phyloP scores from a whole-genome alignment of 2,113 vertebrate species.

The Saimiri boliviensis region DNA sequence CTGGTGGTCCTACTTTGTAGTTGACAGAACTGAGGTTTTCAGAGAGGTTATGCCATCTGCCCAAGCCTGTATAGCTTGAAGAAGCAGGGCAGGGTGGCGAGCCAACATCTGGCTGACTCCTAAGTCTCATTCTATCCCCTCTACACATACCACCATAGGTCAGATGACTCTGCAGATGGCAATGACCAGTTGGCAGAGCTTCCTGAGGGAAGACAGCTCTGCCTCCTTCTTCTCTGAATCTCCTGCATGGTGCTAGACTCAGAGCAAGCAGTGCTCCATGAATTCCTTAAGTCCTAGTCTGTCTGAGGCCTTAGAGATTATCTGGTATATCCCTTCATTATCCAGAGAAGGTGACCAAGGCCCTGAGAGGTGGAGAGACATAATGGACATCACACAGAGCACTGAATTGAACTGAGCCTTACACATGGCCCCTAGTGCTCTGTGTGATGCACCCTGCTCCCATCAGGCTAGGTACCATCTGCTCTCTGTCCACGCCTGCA shows the following conservation, averaged over 20 bases:
- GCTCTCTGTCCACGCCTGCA: not conserved
- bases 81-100: not conserved
- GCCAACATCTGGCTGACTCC: not conserved
- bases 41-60: not conserved
- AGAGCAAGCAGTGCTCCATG: not conserved
- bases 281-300: not conserved
- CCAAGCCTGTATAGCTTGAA: not conserved
- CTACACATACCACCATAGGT: too few relatives aligned
- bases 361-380: not conserved
- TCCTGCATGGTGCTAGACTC: not conserved
- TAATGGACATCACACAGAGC: not conserved
- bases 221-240: not conserved
- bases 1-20: not conserved
- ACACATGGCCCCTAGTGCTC: not conserved
- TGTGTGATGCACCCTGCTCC: not conserved
- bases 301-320: not conserved
- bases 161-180: not conserved
- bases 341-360: not conserved
- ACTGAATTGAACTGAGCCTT: not conserved
- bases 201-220: not conserved
- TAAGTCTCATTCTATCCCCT: not conserved
- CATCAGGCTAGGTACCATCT: not conserved
- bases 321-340: not conserved
- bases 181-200: not conserved
- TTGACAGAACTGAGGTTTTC: not conserved